A percentile compares a stretch with the other conserved stretches of the same genome.
phyloP scores from a whole-genome alignment of 2,797 vertebrate genomes.

The Octomys mimax region DNA sequence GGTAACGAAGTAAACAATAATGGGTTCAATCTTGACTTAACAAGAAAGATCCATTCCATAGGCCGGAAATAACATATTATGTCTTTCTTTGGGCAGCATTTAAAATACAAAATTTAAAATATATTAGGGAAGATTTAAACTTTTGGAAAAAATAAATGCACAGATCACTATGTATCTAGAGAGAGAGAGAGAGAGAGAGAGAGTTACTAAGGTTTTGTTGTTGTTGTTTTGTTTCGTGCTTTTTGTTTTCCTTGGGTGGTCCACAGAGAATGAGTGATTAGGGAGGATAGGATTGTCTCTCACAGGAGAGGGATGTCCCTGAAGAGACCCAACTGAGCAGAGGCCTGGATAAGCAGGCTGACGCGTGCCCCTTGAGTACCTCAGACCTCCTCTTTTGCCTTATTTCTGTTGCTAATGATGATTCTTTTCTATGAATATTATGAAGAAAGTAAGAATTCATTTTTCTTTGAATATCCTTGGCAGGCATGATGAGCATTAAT shows the following conservation, averaged over 20 bases:
- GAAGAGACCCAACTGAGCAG: slow-evolving; percentile 24
- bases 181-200: neutral
- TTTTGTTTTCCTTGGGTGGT: neutral
- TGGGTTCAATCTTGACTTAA: neutral
- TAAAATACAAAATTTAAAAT: slow-evolving; percentile 41
- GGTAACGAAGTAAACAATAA: neutral
- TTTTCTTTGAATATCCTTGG: slow-evolving; percentile 64
- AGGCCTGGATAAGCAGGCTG: neutral
- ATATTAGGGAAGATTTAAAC: neutral
- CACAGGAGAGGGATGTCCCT: neutral
- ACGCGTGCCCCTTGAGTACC: slow-evolving; percentile 48
- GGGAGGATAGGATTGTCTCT: neutral
- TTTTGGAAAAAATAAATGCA: neutral
- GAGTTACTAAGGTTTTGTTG: neutral
- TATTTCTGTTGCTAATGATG: slow-evolving; percentile 73
- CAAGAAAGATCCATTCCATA: neutral
- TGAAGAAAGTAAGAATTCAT: slow-evolving; percentile 69
- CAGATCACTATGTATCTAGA: neutral
- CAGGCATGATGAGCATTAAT: slow-evolving; percentile 63
- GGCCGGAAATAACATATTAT: neutral
- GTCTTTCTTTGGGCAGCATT: neutral
- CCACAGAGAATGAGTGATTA: neutral
- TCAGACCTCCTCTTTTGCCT: slow-evolving; percentile 30
- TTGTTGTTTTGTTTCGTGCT: neutral
- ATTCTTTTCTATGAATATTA: slow-evolving; percentile 72